phyloP scores from a whole-genome alignment of 2,113 vertebrate species.

The Esox niger region DNA sequence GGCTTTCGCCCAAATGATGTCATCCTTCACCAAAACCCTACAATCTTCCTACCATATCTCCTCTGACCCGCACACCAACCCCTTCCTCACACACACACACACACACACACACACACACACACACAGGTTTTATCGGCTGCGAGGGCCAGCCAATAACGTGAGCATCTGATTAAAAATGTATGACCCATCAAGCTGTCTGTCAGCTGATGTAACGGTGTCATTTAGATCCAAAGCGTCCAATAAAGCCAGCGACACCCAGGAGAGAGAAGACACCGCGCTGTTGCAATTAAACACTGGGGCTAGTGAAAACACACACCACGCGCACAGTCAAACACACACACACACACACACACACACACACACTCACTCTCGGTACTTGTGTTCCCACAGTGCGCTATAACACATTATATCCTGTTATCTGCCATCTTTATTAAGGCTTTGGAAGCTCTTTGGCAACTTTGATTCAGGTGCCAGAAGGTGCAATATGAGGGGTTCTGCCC shows the following conservation, averaged over 20 bases:
- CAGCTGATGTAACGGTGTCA: slow-evolving; percentile 44
- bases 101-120: background rate
- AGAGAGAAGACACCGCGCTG: slow-evolving; percentile 16
- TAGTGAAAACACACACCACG: slow-evolving; percentile 1
- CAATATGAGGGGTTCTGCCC: background rate
- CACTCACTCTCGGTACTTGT: background rate
- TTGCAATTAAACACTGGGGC: slow-evolving; percentile 21
- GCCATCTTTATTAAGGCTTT: background rate
- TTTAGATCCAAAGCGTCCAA: slow-evolving; percentile 31
- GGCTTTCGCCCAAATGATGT: background rate
- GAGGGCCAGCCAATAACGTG: slow-evolving; percentile 11
- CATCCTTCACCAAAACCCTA: background rate
- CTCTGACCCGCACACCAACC: background rate
- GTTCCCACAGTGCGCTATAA: background rate
- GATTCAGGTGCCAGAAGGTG: background rate
- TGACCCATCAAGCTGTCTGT: slow-evolving; percentile 40
- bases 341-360: slow-evolving; percentile 2
- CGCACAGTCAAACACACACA: background rate
- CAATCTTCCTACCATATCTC: no score
- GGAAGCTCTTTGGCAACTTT: background rate
- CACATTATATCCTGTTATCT: background rate
- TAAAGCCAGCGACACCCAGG: slow-evolving; percentile 20
- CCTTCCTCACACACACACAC: background rate
- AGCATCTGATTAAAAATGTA: slow-evolving; percentile 45
- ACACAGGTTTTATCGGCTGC: slow-evolving; percentile 16